These are phyloP conservation scores for Oscheius sp. DNA, from an alignment of 2,888 invertebrate genomes.

Conservation along the genomic window DNA sequence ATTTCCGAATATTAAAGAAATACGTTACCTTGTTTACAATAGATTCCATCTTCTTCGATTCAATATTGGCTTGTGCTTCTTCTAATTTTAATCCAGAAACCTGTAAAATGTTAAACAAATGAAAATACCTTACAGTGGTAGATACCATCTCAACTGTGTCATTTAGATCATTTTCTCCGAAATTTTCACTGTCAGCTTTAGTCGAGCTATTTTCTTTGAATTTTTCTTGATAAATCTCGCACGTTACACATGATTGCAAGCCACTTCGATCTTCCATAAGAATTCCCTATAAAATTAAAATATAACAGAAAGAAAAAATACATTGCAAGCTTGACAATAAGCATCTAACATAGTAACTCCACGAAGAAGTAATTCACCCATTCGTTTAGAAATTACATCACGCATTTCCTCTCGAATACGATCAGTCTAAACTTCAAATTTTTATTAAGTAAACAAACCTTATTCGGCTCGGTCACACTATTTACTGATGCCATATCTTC, in stretches of 20 bases:
- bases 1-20: too few species aligned
- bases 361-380: constrained; percentile 51
- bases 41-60: too few species aligned
- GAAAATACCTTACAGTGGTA: too few species aligned
- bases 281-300: constrained; percentile 39
- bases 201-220: too few species aligned
- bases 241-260: constrained; percentile 38
- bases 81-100: too few species aligned
- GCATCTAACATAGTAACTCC: constrained; percentile 55
- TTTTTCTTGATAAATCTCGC: constrained; percentile 34
- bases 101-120: too few species aligned
- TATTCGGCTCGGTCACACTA: constrained; percentile 22
- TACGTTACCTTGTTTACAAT: too few species aligned
- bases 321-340: constrained; percentile 50
- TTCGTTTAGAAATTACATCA: constrained; percentile 48
- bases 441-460: constrained; percentile 15
- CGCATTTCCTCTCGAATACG: constrained; percentile 32
- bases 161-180: neutral
- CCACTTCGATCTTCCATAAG: constrained; percentile 51
- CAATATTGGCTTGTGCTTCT: too few species aligned
- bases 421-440: too few species aligned
- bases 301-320: constrained; percentile 14
- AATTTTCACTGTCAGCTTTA: too few species aligned
- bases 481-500: constrained; percentile 50
- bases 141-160: too few species aligned